Evolutionary conservation across 2,113 vertebrate genomes (phyloP).

Genomic region (Oncorhynchus nerka): DNA sequence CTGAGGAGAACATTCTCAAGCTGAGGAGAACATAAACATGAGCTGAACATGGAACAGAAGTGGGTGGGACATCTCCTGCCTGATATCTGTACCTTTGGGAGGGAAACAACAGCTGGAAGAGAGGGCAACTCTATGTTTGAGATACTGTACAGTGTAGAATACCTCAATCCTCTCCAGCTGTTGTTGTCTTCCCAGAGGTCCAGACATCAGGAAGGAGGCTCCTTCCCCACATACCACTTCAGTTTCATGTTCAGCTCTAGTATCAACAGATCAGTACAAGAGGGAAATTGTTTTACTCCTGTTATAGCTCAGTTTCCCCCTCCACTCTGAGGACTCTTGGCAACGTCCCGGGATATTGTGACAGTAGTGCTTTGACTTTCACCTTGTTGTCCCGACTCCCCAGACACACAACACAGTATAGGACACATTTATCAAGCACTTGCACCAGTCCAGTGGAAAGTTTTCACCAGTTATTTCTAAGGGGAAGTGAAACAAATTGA

Average conservation of each 20-base stretch:
- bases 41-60: too few relatives aligned
- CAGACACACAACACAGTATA: neutral
- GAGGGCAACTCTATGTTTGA: too few relatives aligned
- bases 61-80: too few relatives aligned
- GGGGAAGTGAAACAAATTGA: neutral
- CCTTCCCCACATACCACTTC: neutral
- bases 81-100: too few relatives aligned
- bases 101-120: too few relatives aligned
- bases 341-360: conserved; percentile 31
- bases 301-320: conserved; percentile 23
- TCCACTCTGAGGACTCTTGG: conserved; percentile 23
- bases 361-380: conserved; percentile 5
- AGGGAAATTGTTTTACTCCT: conserved; percentile 21
- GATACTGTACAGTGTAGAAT: too few relatives aligned
- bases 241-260: neutral
- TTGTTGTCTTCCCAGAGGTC: neutral
- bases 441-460: neutral
- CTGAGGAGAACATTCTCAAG: neutral
- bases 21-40: neutral
- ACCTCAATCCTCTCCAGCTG: neutral
- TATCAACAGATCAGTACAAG: conserved; percentile 25
- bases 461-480: neutral
- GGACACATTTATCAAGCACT: neutral
- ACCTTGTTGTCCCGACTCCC: neutral
- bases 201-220: neutral